A percentile compares a stretch with the other conserved stretches of the same genome.
Conservation (phyloP, 1,140 invertebrate genomes). For the Zaprionus tsacasi region DNA sequence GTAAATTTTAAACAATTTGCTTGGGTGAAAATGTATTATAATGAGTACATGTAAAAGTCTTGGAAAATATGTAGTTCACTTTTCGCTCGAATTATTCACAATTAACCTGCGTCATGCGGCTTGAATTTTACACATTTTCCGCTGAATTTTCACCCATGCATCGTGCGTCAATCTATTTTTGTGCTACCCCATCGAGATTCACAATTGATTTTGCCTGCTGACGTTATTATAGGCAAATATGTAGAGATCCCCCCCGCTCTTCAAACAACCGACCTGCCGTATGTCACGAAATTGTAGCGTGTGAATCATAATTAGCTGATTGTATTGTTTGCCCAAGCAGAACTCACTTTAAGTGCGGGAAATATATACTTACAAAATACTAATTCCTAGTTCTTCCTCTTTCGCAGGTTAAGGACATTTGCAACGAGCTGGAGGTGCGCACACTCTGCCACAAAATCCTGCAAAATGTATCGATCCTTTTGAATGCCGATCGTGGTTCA, state of each 20-base stretch:
- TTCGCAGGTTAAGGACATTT: conserved; percentile 95
- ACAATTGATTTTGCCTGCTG: conserved; percentile 51
- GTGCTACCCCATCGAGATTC: conserved; percentile 6
- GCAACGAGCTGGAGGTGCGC: conserved; percentile 96
- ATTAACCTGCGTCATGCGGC: conserved; percentile 43
- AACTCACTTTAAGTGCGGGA: conserved; percentile 19
- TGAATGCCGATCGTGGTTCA: conserved; percentile 96
- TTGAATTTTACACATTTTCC: conserved; percentile 18
- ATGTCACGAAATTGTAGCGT: conserved; percentile 41
- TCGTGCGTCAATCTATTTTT: conserved; percentile 31
- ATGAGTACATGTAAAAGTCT: too few relatives aligned
- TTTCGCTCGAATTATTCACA: background rate
- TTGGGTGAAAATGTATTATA: too few relatives aligned
- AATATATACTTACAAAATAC: background rate
- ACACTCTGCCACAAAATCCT: conserved; percentile 98
- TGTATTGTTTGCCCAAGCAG: conserved; percentile 26
- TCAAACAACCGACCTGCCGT: background rate
- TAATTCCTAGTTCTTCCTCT: background rate
- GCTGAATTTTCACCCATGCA: conserved; percentile 37
- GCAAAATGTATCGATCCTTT: conserved; percentile 96
- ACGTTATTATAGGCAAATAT: conserved; percentile 75
- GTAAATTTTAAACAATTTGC: too few relatives aligned
- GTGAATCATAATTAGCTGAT: conserved; percentile 34
- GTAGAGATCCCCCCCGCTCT: conserved; percentile 26
- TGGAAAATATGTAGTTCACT: background rate